Conservation (phyloP, 2,797 vertebrate species). For the Melanogrammus aeglefinus region DNA sequence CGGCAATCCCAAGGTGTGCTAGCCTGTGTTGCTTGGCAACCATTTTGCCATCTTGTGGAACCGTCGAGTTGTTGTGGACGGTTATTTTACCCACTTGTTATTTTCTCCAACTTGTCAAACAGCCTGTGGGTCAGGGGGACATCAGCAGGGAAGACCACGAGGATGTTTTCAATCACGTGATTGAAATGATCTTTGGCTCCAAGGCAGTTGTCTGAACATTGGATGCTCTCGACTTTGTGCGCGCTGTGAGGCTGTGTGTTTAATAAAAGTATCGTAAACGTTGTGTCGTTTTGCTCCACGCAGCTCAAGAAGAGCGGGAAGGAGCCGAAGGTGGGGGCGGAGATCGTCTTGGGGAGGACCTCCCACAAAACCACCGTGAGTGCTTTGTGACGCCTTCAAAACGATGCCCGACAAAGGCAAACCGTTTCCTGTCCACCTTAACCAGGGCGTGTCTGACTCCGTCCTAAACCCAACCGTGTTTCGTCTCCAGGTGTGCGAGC, state of each 20-base stretch:
- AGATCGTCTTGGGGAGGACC: constrained; percentile 68
- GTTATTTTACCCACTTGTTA: no score
- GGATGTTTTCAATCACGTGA: background rate
- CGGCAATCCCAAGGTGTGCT: no score
- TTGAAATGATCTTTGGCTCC: background rate
- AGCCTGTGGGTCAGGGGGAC: no score
- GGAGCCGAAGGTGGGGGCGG: constrained; percentile 79
- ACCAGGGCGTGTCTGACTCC: background rate
- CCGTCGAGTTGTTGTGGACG: no score
- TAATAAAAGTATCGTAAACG: background rate
- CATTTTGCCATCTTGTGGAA: no score
- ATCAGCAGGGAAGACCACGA: no score
- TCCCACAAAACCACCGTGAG: constrained; percentile 84
- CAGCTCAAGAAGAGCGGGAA: constrained; percentile 88
- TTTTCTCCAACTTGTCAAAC: no score
- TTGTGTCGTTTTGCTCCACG: constrained; percentile 10
- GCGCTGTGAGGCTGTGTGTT: background rate
- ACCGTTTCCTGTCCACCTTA: background rate
- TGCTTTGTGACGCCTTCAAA: background rate
- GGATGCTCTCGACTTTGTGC: background rate
- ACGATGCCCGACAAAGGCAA: background rate
- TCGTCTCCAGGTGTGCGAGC: constrained; percentile 74
- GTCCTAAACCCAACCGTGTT: constrained; percentile 10
- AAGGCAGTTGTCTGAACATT: background rate
- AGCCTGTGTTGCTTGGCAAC: no score